Evolutionary conservation across 2,888 invertebrate genomes (phyloP).

Genomic region (Trissoscelio sp.): DNA sequence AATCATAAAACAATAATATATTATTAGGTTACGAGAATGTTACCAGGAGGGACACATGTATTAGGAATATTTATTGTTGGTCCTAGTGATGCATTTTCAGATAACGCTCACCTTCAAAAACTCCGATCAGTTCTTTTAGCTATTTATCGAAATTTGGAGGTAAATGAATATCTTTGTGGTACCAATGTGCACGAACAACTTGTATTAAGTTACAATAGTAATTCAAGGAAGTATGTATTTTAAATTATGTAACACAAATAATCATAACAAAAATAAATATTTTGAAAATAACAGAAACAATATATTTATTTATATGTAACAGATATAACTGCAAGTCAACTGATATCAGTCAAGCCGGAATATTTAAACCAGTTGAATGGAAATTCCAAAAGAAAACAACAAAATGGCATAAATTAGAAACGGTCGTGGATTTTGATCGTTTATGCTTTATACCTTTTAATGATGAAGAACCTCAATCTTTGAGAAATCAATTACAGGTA

Average conservation of each 20-base stretch:
- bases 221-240: conserved; percentile 74
- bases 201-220: conserved; percentile 85
- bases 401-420: conserved; percentile 91
- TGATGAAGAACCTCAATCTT: conserved; percentile 86
- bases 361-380: conserved; percentile 89
- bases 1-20: no score
- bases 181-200: conserved; percentile 87
- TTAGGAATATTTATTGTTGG: conserved; percentile 92
- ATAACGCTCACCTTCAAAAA: conserved; percentile 85
- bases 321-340: conserved; percentile 87
- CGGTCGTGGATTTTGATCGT: conserved; percentile 90
- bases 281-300: not conserved
- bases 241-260: not conserved
- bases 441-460: conserved; percentile 88
- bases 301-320: conserved; percentile 16
- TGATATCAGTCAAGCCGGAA: conserved; percentile 84
- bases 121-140: conserved; percentile 85
- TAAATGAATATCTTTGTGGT: conserved; percentile 86
- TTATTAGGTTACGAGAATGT: conserved; percentile 90
- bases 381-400: conserved; percentile 89
- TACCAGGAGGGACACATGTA: conserved; percentile 95
- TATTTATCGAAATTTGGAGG: conserved; percentile 85
- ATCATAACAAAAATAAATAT: not conserved
- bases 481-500: conserved; percentile 89
- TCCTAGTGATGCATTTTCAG: conserved; percentile 87